Evolutionary conservation across 2,113 vertebrate genomes (phyloP), one percentile per base, ranked within the genome.

Genomic region (Aphyosemion australe): DNA sequence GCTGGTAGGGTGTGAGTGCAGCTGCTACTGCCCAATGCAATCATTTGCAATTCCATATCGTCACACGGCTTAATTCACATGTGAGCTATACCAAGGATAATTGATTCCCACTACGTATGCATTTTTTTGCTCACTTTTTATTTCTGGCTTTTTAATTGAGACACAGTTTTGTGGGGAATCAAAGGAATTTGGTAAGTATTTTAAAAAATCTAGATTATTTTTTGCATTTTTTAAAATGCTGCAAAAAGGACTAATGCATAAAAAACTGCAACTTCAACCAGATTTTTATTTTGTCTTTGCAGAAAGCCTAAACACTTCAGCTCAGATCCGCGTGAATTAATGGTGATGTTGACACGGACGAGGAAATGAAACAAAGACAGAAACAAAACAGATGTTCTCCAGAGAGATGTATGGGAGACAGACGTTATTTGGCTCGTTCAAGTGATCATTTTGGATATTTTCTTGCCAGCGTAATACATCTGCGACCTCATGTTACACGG

Each of bases 21-120:
- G 87, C 87, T 90, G 85, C 85, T 75, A 52, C 45, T 76, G 31
- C 49, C 64, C 59, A 74, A 57, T 55, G 59, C 74, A 74, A 62
- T 78, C 61, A 68, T 65, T 81, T 76, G 12, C 56, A 72, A 73
- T 69, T 71, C 61, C 6, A 32, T 73, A 64, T 72, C 54, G 58
- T 43, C 49, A 55, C 19, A 46, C 31, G 19, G 37, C 31, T 72
- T 5, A 4, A 2, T 2, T 26, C 26, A 26, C 26, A 26, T 4
- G 26, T 26, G 26, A 26, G 26, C 26, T 5, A 26, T 26, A 26
- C 26, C 26, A 26, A 26, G 26, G 3, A 5, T 26, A 26, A 26
- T 26, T 37, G 14, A 32, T 79, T 75, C 34, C 34, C 5, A 74
- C 6, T 57, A 16, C 45, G 39, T 19, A 15, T 12, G 15, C 16